A percentile compares a stretch with the other conserved stretches of the same genome.
These are phyloP conservation scores for Bubo bubo DNA, from an alignment of 2,113 vertebrate genomes.

Conservation along the genomic window DNA sequence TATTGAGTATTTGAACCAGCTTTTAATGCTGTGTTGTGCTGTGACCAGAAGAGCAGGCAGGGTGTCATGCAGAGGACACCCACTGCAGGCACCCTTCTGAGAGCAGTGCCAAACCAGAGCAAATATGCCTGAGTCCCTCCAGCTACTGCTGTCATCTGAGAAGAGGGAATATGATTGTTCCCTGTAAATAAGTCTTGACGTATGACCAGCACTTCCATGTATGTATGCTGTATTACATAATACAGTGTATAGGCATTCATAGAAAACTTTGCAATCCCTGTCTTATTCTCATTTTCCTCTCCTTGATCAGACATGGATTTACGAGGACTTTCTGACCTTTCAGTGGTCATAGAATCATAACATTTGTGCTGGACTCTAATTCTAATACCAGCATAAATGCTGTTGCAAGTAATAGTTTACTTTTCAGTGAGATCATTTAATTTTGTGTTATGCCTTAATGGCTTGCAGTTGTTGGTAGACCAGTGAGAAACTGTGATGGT, in stretches of 20 bases:
- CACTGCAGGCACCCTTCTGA: constrained; percentile 8
- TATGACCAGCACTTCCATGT: neutral
- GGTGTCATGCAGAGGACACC: constrained; percentile 53
- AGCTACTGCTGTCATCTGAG: constrained; percentile 47
- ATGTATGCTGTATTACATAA: neutral
- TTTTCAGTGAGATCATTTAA: neutral
- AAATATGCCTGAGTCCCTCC: constrained; percentile 26
- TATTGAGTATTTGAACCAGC: neutral
- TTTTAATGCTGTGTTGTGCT: neutral
- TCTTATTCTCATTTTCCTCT: neutral
- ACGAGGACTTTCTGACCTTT: neutral
- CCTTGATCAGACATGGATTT: neutral
- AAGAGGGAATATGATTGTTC: neutral
- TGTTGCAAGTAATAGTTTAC: neutral
- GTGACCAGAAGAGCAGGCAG: constrained; percentile 38
- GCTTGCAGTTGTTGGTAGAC: neutral
- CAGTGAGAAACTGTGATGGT: neutral
- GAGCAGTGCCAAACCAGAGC: constrained; percentile 1
- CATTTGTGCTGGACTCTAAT: neutral
- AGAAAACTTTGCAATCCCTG: constrained; percentile 12
- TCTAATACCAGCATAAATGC: neutral
- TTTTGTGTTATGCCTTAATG: neutral
- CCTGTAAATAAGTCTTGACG: constrained; percentile 49
- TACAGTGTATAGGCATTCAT: neutral
- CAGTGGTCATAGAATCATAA: neutral